Conservation (phyloP, 1,140 invertebrate species). For the Pogonus chalceus region DNA sequence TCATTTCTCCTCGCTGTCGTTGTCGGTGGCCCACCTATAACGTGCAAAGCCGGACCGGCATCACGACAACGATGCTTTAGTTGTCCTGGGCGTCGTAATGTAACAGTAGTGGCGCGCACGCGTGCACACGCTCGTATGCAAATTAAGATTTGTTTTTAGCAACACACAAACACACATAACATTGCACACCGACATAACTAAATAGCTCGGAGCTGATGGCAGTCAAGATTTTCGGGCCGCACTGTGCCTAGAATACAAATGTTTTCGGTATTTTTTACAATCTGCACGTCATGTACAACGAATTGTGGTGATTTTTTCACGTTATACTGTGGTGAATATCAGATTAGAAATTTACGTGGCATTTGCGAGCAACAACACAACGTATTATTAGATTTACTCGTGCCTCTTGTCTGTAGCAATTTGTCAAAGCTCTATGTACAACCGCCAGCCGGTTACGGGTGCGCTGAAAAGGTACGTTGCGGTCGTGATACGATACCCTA, state of each 20-base stretch:
- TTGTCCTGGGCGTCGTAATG: no score
- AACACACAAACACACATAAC: conserved; percentile 18
- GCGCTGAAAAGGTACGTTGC: no score
- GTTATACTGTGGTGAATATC: neutral
- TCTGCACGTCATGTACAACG: neutral
- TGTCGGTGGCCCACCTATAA: no score
- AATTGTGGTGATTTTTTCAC: conserved; percentile 1
- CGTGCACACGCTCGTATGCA: conserved; percentile 11
- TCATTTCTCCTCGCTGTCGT: no score
- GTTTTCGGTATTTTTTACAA: conserved; percentile 1
- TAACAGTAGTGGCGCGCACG: neutral
- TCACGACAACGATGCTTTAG: no score
- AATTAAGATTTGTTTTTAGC: conserved; percentile 23
- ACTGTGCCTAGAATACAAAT: conserved; percentile 19
- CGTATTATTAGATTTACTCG: neutral
- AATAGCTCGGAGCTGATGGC: neutral
- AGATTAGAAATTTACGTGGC: neutral
- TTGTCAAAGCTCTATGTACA: neutral
- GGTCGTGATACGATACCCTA: no score
- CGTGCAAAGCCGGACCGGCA: no score
- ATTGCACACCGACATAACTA: conserved; percentile 14
- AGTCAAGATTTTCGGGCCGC: conserved; percentile 16
- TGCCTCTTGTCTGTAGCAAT: neutral
- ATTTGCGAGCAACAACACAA: neutral
- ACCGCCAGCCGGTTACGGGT: no score